Base-by-base conservation (phyloP, 2,113 vertebrate species). In the Perca flavescens region DNA sequence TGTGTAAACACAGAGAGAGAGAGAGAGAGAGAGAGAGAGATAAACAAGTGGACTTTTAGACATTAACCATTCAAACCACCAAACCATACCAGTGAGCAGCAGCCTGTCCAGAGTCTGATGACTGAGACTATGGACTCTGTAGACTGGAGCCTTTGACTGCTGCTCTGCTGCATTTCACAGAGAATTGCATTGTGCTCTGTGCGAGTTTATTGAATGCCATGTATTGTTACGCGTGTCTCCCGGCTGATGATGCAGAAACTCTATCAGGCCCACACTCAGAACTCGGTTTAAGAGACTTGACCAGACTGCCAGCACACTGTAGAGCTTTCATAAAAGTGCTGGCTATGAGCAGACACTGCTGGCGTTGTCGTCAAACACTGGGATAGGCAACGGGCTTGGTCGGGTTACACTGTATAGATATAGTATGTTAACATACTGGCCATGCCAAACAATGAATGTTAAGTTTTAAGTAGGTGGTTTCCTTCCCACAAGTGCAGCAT, bases 151-250 rank as follows among this genome's bases (percentile, higher is more conserved):
- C 74, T 86, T 49, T 69, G 80, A 86, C 76, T 25, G 74, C 78
- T 77, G 87, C 69, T 25, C 21, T 52, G 15, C 82, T 67, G 63
- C 15, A n/a, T 13, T 57, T 67, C 84, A 90, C 72, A 90, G 66
- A 90, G 87, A 63, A 69, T 19, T 6, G 63, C 86, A 80, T 94
- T 95, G 93, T 95, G 74, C 64, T 61, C 53, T 50, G 66, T 36
- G 70, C 4, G 4, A 65, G 50, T 31, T 19, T 14, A 80, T 43
- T 94, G 89, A 95, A 95, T 88, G 80, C 63, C 1, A 1, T 25
- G 57, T 50, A 92, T 94, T 95, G 92, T 94, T 54, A 12, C 68
- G 74, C 15, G 61, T 46, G 47, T 83, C 52, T 82, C 58, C 21
- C 70, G 21, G 72, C 65, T 63, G 50, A 85, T 85, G 79, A 80